phyloP scores from a whole-genome alignment of 2,113 vertebrate genomes.

The Tonatia bakeri region DNA sequence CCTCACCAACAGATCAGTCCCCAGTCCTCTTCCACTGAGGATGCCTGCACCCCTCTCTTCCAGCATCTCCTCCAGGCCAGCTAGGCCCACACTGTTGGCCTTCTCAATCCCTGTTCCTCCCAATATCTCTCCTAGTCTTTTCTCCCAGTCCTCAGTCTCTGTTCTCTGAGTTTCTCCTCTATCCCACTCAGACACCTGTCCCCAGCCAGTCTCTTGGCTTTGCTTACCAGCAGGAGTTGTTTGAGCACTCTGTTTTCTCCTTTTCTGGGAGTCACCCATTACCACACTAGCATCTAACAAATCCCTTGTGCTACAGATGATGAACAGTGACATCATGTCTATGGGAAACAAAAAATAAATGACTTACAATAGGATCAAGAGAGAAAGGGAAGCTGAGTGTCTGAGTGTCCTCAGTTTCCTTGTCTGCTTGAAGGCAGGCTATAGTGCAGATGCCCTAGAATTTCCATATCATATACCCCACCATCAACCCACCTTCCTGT shows the following conservation, averaged over 20 bases:
- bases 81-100: not conserved
- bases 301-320: not conserved
- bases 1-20: not conserved
- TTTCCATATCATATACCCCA: not conserved
- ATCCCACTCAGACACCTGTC: not conserved
- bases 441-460: fast-evolving
- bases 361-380: not conserved
- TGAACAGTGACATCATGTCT: not conserved
- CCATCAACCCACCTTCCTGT: not conserved
- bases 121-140: not conserved
- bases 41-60: not conserved
- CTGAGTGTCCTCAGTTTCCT: slow-evolving; percentile 42
- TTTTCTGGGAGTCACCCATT: not conserved
- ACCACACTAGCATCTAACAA: not conserved
- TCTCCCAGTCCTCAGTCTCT: not conserved
- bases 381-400: not conserved
- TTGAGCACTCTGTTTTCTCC: not conserved
- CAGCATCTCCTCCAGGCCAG: not conserved
- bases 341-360: not conserved
- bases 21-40: not conserved
- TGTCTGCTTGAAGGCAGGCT: not conserved
- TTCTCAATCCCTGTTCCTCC: not conserved
- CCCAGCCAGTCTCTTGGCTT: not conserved
- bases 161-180: not conserved
- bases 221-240: not conserved